phyloP scores from a whole-genome alignment of 2,113 vertebrate genomes.

The Hemiscyllium ocellatum region DNA sequence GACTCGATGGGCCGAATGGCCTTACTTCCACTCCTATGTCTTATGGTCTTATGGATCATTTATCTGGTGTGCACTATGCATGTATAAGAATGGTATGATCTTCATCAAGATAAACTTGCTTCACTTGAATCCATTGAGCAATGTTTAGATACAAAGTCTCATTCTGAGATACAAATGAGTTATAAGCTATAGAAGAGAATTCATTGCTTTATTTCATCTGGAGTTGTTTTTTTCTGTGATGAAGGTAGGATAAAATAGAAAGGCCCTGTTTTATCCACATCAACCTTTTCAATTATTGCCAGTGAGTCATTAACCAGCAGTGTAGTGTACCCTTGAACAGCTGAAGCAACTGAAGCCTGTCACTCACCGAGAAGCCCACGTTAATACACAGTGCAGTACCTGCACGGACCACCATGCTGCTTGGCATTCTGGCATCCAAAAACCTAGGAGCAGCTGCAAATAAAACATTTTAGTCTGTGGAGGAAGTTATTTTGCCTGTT shows the following conservation, averaged over 20 bases:
- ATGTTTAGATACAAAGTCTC: background rate
- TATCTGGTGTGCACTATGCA: background rate
- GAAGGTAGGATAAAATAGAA: background rate
- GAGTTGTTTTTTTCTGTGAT: background rate
- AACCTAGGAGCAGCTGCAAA: slow-evolving; percentile 46
- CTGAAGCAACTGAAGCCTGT: background rate
- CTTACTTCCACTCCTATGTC: too few relatives aligned
- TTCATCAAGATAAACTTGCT: background rate
- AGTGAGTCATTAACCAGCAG: background rate
- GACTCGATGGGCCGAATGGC: too few relatives aligned
- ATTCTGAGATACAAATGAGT: background rate
- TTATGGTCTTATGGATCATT: too few relatives aligned
- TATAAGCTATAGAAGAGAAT: background rate
- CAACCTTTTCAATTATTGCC: background rate
- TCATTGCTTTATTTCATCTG: background rate
- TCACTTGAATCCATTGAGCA: background rate
- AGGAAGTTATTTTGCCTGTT: background rate
- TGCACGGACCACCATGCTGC: slow-evolving; percentile 54
- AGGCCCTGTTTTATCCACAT: background rate
- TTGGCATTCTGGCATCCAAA: slow-evolving; percentile 56
- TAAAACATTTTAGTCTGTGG: background rate
- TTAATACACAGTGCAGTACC: slow-evolving; percentile 54
- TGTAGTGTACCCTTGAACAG: background rate
- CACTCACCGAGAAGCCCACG: slow-evolving; percentile 52
- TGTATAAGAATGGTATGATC: background rate